Evolutionary conservation across 1,140 invertebrate species (phyloP).

Genomic region (Drosophila carrolli): DNA sequence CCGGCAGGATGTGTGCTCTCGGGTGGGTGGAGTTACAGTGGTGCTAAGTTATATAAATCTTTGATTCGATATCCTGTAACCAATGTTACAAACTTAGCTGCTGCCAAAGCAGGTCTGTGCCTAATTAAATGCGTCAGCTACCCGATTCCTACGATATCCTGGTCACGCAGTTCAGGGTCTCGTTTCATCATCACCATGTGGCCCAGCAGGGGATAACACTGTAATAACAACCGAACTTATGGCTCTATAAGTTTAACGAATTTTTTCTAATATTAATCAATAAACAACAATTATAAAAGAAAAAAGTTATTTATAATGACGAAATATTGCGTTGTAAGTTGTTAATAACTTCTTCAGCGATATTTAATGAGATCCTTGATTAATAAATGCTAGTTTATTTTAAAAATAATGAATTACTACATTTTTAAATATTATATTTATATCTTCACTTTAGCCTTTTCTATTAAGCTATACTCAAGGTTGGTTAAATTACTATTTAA

Average conservation of each 20-base stretch:
- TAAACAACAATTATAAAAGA: not conserved
- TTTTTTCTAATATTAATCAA: not conserved
- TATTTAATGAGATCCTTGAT: too few species aligned
- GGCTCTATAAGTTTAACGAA: not conserved
- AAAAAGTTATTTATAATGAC: not conserved
- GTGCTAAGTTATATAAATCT: conserved; percentile 34
- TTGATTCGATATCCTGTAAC: conserved; percentile 29
- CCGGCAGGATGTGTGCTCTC: conserved; percentile 40
- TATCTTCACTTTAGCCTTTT: too few species aligned
- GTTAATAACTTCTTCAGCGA: too few species aligned
- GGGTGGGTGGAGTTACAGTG: conserved; percentile 23
- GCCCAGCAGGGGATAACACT: not conserved
- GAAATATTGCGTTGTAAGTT: too few species aligned
- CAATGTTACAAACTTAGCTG: conserved; percentile 4
- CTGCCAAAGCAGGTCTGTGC: conserved; percentile 10
- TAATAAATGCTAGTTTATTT: too few species aligned
- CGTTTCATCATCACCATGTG: conserved; percentile 20
- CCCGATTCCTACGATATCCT: conserved; percentile 5
- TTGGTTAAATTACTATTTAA: not conserved
- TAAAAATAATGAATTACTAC: not conserved
- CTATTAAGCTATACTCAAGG: not conserved
- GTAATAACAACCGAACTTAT: not conserved
- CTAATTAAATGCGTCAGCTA: conserved; percentile 31
- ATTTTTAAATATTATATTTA: not conserved
- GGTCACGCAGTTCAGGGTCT: conserved; percentile 10